These are phyloP conservation scores for Triplophysa siluroides DNA, from an alignment of 2,113 vertebrate genomes.

Conservation along the genomic window DNA sequence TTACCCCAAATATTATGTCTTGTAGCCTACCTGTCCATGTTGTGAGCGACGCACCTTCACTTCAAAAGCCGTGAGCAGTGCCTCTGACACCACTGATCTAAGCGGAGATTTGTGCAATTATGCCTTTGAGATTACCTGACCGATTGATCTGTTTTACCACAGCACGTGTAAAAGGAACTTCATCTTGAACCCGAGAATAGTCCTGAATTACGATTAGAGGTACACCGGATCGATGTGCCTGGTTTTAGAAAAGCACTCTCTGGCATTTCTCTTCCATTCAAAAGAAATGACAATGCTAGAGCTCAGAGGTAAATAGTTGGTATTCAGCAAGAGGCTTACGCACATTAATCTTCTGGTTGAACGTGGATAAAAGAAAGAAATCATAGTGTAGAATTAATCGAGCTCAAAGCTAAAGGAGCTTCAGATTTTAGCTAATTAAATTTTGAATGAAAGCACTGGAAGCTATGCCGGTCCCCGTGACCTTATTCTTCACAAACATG, in stretches of 20 bases:
- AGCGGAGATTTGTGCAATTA: background rate
- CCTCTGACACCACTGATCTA: background rate
- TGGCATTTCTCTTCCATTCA: conserved; percentile 17
- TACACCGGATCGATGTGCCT: background rate
- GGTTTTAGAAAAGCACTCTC: conserved; percentile 1
- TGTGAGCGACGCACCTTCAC: background rate
- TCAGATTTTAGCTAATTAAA: conserved; percentile 10
- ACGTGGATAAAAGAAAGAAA: conserved; percentile 11
- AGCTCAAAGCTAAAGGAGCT: background rate
- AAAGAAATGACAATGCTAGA: conserved; percentile 17
- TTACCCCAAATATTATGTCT: background rate
- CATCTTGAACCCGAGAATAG: background rate
- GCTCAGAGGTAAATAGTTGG: conserved; percentile 15
- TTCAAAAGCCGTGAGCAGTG: background rate
- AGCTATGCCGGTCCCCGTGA: background rate
- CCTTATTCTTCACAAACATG: conserved; percentile 7
- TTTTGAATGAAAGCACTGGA: background rate
- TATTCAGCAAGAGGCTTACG: background rate
- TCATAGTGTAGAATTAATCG: conserved; percentile 8
- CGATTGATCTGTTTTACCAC: conserved; percentile 1
- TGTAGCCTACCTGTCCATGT: background rate
- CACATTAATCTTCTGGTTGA: conserved; percentile 9
- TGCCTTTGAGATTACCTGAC: background rate
- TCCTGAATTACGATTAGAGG: conserved; percentile 11
- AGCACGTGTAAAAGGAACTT: background rate